Conservation (phyloP, 1,140 invertebrate genomes). For the Bactericera cockerelli region DNA sequence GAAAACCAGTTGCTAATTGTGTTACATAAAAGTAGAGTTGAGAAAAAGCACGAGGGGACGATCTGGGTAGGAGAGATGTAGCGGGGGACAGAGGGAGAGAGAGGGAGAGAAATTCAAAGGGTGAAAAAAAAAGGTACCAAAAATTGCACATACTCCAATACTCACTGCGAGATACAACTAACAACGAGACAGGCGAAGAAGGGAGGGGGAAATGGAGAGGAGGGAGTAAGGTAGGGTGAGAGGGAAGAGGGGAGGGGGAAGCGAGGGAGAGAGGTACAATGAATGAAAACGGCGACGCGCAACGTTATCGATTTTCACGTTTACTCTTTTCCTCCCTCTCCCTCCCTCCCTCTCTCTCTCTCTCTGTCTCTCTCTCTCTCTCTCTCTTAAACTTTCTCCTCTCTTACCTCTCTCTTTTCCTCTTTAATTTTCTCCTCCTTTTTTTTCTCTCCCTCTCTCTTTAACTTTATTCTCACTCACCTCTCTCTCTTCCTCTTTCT, state of each 20-base stretch:
- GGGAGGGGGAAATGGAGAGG: too few relatives aligned
- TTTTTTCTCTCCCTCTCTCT: conserved; percentile 11
- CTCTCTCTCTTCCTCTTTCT: conserved; percentile 15
- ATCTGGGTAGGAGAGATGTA: too few relatives aligned
- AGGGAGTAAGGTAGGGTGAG: too few relatives aligned
- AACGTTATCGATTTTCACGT: conserved; percentile 1
- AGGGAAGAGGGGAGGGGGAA: conserved; percentile 12
- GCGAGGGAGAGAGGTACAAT: conserved; percentile 15
- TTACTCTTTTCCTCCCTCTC: neutral
- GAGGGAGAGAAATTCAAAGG: too few relatives aligned
- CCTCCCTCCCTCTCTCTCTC: neutral
- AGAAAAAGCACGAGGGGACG: too few relatives aligned
- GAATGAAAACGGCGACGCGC: conserved; percentile 22
- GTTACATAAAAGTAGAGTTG: too few relatives aligned
- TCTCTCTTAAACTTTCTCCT: conserved; percentile 9
- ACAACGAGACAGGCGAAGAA: too few relatives aligned
- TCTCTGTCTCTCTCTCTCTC: conserved; percentile 9
- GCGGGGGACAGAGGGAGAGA: too few relatives aligned
- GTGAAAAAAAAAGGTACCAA: too few relatives aligned
- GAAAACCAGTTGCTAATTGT: too few relatives aligned
- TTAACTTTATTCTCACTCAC: conserved; percentile 18
- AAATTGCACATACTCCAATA: too few relatives aligned
- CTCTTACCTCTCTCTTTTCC: conserved; percentile 15
- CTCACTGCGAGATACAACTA: too few relatives aligned
- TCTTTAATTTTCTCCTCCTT: conserved; percentile 14